A percentile compares a stretch with the other conserved stretches of the same genome.
Conservation (phyloP, 2,888 invertebrate genomes). For the Tigriopus californicus region DNA sequence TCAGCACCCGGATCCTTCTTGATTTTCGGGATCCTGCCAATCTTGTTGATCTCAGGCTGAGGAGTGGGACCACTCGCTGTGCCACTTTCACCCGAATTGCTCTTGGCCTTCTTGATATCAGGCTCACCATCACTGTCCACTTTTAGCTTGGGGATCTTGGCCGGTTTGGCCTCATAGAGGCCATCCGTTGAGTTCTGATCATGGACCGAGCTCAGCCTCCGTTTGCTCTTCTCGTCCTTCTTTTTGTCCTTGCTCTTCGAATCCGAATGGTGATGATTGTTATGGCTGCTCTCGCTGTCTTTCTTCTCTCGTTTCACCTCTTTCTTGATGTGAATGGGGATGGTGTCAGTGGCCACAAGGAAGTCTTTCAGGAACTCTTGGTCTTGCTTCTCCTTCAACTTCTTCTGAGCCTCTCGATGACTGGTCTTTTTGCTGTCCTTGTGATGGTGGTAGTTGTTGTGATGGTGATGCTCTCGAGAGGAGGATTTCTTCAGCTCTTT, state of each 20-base stretch:
- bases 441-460: conserved; percentile 17
- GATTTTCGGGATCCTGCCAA: conserved; percentile 14
- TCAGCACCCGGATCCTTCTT: conserved; percentile 21
- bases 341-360: conserved; percentile 20
- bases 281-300: conserved; percentile 30
- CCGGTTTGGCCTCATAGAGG: not conserved
- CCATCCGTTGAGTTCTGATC: not conserved
- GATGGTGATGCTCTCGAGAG: not conserved
- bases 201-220: not conserved
- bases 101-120: conserved; percentile 15
- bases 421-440: conserved; percentile 17
- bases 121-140: conserved; percentile 7
- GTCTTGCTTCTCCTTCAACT: conserved; percentile 4
- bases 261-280: conserved; percentile 21
- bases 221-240: not conserved
- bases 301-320: conserved; percentile 27
- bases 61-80: not conserved
- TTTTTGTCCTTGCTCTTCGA: not conserved
- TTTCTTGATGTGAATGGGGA: conserved; percentile 24
- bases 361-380: conserved; percentile 10
- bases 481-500: not conserved
- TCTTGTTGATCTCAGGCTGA: not conserved
- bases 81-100: not conserved
- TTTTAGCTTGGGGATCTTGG: not conserved
- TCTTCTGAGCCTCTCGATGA: not conserved